Percentiles rank a stretch among this genome's conserved stretches.
Conservation (phyloP, 2,113 vertebrate genomes). For the Erpornis zantholeuca region DNA sequence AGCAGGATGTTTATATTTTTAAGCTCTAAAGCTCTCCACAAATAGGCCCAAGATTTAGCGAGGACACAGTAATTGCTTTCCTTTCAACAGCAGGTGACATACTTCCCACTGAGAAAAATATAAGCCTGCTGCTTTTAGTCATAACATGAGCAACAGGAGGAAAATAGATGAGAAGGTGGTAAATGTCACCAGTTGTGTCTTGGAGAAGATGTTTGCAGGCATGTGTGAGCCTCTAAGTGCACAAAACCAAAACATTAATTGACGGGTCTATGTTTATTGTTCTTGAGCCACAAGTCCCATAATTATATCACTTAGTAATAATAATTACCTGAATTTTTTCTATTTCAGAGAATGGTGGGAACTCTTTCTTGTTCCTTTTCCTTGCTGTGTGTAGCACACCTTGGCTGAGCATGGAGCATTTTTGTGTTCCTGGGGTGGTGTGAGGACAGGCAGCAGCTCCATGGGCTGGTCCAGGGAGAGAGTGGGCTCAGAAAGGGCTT, state of each 20-base stretch:
- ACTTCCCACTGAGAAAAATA: constrained; percentile 59
- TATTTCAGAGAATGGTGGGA: background rate
- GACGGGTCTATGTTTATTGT: constrained; percentile 35
- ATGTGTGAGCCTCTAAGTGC: background rate
- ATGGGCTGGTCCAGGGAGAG: background rate
- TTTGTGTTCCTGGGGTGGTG: rapidly evolving
- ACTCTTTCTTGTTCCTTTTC: background rate
- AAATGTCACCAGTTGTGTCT: constrained; percentile 64
- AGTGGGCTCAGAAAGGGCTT: background rate
- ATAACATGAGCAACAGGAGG: constrained; percentile 50
- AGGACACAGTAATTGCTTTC: constrained; percentile 70
- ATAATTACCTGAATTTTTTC: constrained; percentile 1
- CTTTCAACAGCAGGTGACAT: constrained; percentile 60
- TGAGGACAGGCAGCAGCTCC: background rate
- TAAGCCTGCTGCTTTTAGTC: constrained; percentile 43
- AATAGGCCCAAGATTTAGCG: constrained; percentile 54
- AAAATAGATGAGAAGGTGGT: constrained; percentile 47
- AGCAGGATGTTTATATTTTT: constrained; percentile 42
- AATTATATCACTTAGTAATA: background rate
- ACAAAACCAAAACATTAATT: constrained; percentile 50
- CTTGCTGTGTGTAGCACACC: background rate
- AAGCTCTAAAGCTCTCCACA: constrained; percentile 39
- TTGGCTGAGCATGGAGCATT: background rate
- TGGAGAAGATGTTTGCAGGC: constrained; percentile 46
- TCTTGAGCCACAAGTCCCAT: background rate